Evolutionary conservation across 2,113 vertebrate genomes (phyloP).

Genomic region (Amphilophus citrinellus): DNA sequence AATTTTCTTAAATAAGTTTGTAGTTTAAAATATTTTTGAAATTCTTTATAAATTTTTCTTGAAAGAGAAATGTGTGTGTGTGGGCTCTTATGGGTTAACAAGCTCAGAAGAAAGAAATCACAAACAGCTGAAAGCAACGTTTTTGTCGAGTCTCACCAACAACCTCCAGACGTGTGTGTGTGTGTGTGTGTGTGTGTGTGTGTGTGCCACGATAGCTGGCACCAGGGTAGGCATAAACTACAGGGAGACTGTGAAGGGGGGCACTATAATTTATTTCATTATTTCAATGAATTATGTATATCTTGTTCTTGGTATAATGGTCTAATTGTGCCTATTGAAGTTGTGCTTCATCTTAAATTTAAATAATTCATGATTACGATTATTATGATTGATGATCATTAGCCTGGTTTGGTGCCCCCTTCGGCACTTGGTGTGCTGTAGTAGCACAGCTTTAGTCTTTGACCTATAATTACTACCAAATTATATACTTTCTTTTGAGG

Average conservation of each 20-base stretch:
- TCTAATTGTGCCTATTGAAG: constrained; percentile 18
- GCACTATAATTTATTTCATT: constrained; percentile 10
- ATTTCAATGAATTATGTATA: background rate
- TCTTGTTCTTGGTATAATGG: constrained; percentile 7
- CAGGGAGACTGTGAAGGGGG: background rate
- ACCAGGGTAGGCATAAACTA: background rate
- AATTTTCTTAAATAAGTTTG: too few relatives aligned
- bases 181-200: background rate
- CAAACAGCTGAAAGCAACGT: background rate
- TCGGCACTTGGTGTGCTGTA: constrained; percentile 3
- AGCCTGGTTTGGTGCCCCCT: background rate
- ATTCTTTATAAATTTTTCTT: too few relatives aligned
- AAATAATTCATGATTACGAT: constrained; percentile 17
- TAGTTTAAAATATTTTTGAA: too few relatives aligned
- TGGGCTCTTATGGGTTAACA: too few relatives aligned
- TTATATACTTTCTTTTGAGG: background rate
- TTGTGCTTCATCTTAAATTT: constrained; percentile 4
- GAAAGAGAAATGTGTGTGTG: too few relatives aligned
- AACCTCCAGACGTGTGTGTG: background rate
- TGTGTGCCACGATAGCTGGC: background rate
- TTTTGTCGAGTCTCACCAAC: background rate
- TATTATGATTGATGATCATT: constrained; percentile 23
- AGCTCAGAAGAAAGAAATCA: background rate
- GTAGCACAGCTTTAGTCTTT: background rate
- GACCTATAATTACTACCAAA: background rate